Base-by-base conservation (phyloP, 2,113 vertebrate species). In the Anolis carolinensis region DNA sequence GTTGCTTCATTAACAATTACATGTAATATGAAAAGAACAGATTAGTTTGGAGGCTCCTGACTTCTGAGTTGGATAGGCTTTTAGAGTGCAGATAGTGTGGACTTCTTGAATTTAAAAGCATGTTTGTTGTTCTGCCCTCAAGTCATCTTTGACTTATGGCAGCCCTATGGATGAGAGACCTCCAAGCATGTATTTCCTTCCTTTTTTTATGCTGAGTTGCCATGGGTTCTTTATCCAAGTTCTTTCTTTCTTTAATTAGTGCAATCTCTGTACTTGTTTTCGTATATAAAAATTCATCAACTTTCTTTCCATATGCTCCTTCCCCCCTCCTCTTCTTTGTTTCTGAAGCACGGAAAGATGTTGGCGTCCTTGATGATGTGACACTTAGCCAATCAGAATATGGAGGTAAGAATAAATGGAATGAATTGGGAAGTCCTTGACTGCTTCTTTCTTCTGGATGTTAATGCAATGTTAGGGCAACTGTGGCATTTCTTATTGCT, bases 321-420 rank as follows among this genome's bases (percentile, higher is more conserved):
- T 27, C 25, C 79, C 30, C 7, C 4, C 59, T 16, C 50, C n/a
- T 55, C 10, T 9, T 30, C 21, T 90, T 62, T 87, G 88, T 80
- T 84, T 88, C 93, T 93, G 75, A 93, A 98, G 98, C 97, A 93
- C 97, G 96, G 76, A 97, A 95, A 90, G 97, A 98, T 93, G 91
- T 96, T 63, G 96, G 96, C 86, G 96, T 95, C 11, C 96, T 97
- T 18, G 98, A 98, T 88, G 97, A 98, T 91, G 93, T 97, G 95
- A 97, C 97, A 0, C 90, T 97, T 87, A 96, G 96, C 88, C 96
- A 96, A 10, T 98, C 97, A 0, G 98, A 98, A 91, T 97, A 97
- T 90, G 98, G 97, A 96, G 97, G 97, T 98, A 95, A 94, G 94
- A 82, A 80, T 84, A 82, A 72, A 81, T 91, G 52, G 0, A 0